Conservation (phyloP, 2,888 invertebrate species). For the Eudemis profundana region DNA sequence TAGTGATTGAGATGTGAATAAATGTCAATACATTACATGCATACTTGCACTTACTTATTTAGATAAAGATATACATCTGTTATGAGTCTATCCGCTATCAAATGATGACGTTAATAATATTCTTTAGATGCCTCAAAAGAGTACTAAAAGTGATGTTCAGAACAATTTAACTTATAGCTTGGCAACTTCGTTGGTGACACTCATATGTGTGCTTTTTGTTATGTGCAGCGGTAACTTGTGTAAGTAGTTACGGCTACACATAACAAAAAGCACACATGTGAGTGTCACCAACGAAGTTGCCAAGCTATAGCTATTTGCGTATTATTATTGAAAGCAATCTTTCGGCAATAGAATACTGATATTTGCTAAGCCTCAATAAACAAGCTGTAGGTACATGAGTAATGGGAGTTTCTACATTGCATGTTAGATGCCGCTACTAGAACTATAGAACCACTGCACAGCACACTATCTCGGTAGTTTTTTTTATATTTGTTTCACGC, state of each 20-base stretch:
- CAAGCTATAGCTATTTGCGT: background rate
- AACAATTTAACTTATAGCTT: no score
- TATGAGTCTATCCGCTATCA: no score
- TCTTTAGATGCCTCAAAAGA: no score
- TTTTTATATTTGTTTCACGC: background rate
- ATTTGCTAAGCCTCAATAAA: slow-evolving; percentile 23
- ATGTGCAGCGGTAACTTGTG: no score
- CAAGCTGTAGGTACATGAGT: slow-evolving; percentile 7
- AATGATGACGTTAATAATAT: no score
- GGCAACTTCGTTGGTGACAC: no score
- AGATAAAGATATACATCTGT: no score
- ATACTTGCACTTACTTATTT: no score
- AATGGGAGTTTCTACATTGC: background rate
- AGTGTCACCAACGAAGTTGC: slow-evolving; percentile 18
- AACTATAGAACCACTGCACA: background rate
- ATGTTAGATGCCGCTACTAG: slow-evolving; percentile 15
- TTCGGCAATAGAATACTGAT: slow-evolving; percentile 27
- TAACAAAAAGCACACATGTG: no score
- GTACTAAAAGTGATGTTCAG: background rate
- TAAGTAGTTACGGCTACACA: no score
- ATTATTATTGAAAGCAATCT: background rate
- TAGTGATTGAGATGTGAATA: background rate
- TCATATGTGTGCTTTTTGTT: no score
- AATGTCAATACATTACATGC: no score
- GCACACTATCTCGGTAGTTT: background rate